phyloP scores from a whole-genome alignment of 2,113 vertebrate genomes.

The Uropsilus gracilis region DNA sequence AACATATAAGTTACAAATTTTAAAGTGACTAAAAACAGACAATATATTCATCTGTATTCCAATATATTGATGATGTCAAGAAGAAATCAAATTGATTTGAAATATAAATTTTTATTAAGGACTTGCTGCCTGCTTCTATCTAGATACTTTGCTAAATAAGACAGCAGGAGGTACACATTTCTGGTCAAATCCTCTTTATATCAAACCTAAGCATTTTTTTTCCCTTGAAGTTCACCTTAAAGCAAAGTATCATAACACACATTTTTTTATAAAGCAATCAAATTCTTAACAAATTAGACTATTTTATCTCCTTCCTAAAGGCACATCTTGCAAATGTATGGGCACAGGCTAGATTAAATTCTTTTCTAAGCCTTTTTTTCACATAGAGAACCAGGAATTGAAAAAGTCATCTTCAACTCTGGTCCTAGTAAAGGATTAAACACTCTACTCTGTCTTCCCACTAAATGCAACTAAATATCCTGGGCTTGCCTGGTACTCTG shows the following conservation, averaged over 20 bases:
- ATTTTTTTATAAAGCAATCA: constrained; percentile 3
- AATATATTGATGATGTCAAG: neutral
- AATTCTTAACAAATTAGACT: neutral
- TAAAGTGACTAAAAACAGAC: constrained; percentile 1
- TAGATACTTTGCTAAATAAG: neutral
- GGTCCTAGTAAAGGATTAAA: neutral
- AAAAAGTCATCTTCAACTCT: neutral
- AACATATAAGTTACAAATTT: constrained; percentile 25
- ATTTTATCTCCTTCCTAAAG: neutral
- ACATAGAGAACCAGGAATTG: constrained; percentile 16
- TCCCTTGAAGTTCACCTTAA: constrained; percentile 13
- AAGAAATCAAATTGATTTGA: neutral
- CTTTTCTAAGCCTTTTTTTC: neutral
- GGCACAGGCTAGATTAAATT: neutral
- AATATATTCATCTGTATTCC: neutral
- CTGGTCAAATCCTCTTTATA: neutral
- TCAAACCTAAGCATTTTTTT: neutral
- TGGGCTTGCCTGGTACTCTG: neutral
- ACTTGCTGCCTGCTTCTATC: neutral
- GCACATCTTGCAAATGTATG: neutral
- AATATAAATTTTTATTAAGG: constrained; percentile 9
- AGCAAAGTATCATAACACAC: neutral
- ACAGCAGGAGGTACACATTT: neutral
- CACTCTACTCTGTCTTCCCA: neutral
- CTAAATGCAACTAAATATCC: neutral